These are phyloP conservation scores for Eurosta solidaginis DNA, from an alignment of 1,140 invertebrate genomes.

Conservation along the genomic window DNA sequence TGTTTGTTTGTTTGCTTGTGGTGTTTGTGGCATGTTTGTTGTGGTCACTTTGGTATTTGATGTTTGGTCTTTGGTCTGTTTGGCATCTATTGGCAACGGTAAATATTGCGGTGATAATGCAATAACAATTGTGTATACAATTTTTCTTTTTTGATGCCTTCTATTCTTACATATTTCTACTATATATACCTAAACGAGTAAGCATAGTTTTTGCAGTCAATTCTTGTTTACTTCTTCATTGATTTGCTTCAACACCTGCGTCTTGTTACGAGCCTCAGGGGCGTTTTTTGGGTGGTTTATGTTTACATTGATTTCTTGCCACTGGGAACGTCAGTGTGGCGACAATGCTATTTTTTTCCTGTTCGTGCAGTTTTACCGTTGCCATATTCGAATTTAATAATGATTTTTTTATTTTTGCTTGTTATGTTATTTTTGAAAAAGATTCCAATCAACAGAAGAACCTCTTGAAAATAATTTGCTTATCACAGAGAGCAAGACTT, in stretches of 20 bases:
- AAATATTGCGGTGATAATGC: conserved; percentile 24
- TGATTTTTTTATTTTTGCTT: background rate
- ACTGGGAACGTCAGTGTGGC: background rate
- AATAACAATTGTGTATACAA: background rate
- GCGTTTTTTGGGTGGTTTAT: background rate
- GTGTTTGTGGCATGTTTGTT: conserved; percentile 6
- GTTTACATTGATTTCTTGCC: background rate
- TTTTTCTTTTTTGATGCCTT: no score
- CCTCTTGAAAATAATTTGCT: no score
- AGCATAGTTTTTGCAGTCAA: background rate
- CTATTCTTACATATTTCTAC: background rate
- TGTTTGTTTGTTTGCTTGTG: no score
- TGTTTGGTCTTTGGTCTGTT: background rate
- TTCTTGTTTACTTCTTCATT: background rate
- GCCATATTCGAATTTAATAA: background rate
- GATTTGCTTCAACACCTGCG: background rate
- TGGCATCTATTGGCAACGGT: conserved; percentile 11
- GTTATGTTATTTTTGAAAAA: background rate
- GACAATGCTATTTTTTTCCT: background rate
- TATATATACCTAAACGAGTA: background rate
- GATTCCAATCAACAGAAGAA: no score
- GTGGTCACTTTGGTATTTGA: conserved; percentile 21
- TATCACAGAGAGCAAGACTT: no score
- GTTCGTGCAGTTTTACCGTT: background rate
- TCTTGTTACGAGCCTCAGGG: background rate